Evolutionary conservation across 2,113 vertebrate species (phyloP).

Genomic region (Ranitomeya imitator): DNA sequence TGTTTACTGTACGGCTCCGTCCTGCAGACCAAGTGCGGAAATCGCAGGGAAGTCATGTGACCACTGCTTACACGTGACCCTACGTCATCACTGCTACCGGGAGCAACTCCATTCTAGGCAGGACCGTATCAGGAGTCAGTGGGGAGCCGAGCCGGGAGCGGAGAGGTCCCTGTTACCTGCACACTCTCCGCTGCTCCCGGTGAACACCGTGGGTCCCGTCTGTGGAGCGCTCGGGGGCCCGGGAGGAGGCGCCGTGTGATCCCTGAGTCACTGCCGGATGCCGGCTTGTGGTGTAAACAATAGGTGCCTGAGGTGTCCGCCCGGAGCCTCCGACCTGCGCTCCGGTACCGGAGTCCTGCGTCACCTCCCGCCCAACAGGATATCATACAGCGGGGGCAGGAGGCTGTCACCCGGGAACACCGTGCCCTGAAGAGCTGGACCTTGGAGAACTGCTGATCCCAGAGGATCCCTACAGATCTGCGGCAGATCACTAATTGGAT

Average conservation of each 20-base stretch:
- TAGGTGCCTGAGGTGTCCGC: slow-evolving; percentile 9
- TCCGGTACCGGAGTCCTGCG: too few relatives aligned
- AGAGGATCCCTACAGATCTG: neutral
- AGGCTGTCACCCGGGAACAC: too few relatives aligned
- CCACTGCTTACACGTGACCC: neutral
- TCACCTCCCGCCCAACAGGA: too few relatives aligned
- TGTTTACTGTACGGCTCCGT: neutral
- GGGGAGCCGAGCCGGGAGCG: slow-evolving; percentile 51
- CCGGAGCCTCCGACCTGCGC: too few relatives aligned
- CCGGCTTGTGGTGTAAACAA: slow-evolving; percentile 36
- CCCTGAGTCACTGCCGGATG: slow-evolving; percentile 64
- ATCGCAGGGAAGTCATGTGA: slow-evolving; percentile 2
- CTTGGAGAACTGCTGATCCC: neutral
- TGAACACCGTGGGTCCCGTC: neutral
- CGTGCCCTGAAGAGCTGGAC: too few relatives aligned
- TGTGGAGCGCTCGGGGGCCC: neutral
- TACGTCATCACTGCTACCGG: neutral
- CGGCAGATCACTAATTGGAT: neutral
- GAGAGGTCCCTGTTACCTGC: neutral
- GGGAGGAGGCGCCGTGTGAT: slow-evolving; percentile 28
- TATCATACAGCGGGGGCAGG: too few relatives aligned
- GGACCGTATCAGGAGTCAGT: slow-evolving; percentile 70
- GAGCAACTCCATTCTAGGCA: slow-evolving; percentile 6
- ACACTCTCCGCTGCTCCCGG: neutral
- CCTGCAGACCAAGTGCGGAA: neutral